A percentile compares a stretch with the other conserved stretches of the same genome.
These are phyloP conservation scores for Neoniphon sammara DNA, from an alignment of 2,797 vertebrate genomes.

Conservation along the genomic window DNA sequence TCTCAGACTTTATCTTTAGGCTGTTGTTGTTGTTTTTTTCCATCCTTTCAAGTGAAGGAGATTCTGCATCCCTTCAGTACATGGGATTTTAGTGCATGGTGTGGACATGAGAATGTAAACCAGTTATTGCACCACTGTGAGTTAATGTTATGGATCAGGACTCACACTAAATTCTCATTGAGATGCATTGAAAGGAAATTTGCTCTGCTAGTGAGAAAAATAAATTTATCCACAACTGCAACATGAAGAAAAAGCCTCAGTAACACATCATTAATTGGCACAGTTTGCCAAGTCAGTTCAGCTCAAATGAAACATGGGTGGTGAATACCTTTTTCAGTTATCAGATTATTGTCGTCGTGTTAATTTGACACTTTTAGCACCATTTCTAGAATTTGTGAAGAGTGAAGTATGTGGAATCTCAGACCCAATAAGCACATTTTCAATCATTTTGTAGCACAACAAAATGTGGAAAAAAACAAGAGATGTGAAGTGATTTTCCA, in stretches of 20 bases:
- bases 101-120: conserved; percentile 28
- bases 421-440: conserved; percentile 33
- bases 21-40: not conserved
- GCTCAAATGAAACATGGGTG: conserved; percentile 19
- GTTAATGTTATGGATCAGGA: not conserved
- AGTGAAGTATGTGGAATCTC: conserved; percentile 7
- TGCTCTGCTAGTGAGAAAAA: not conserved
- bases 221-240: not conserved
- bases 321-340: not conserved
- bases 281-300: not conserved
- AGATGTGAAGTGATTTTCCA: conserved; percentile 26
- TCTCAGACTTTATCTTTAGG: conserved; percentile 45
- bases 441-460: conserved; percentile 38
- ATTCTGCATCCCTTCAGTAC: conserved; percentile 2
- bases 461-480: conserved; percentile 44
- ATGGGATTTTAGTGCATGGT: not conserved
- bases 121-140: conserved; percentile 3
- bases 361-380: not conserved
- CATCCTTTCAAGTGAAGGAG: conserved; percentile 35
- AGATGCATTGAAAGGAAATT: not conserved
- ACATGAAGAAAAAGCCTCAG: conserved; percentile 12
- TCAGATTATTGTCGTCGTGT: no score
- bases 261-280: not conserved
- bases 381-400: conserved; percentile 2
- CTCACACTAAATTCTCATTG: not conserved